Base-by-base conservation (phyloP, 2,113 vertebrate species). In the Amia ocellicauda region DNA sequence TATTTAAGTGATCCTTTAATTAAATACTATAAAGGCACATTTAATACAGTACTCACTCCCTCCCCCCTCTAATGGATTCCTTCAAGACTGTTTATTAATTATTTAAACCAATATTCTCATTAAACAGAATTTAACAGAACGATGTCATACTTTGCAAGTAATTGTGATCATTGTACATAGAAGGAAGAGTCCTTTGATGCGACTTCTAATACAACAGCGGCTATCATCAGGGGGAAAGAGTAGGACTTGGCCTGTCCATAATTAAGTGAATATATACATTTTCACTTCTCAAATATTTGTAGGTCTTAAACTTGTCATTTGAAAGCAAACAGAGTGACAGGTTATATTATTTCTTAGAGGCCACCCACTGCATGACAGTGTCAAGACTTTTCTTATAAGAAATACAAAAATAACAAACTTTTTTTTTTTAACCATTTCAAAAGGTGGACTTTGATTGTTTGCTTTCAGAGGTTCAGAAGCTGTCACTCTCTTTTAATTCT, bases 1-100 rank as follows among this genome's bases (percentile, higher is more conserved):
- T 64, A 49, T 70, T 69, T 57, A 64, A 78, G 58, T 52, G 51
- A 74, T n/a, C n/a, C n/a, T n/a, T 73, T 71, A 67, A 72, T 70
- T 54, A 62, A 72, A 75, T 70, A 72, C 69, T 73, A 81, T 66
- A 75, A 86, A 88, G 84, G 82, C 82, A 83, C 80, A 79, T 86
- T 83, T 65, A 80, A 69, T 78, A 83, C 76, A 86, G 74, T 77
- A 79, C 74, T 68, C 69, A 26, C 71, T 67, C 67, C 75, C 68
- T n/a, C n/a, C n/a, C n/a, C n/a, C n/a, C n/a, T n/a, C 72, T 60
- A 58, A 19, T 58, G 71, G 68, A 76, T 42, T 66, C n/a, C 43
- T 62, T 69, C 64, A 64, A 64, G 61, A 64, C 62, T 54, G 53
- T 70, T 74, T 63, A 62, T 72, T 64, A 16, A 70, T 28, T 67